Base-by-base conservation (phyloP, 2,797 vertebrate genomes). In the Phoxinus dragarum region DNA sequence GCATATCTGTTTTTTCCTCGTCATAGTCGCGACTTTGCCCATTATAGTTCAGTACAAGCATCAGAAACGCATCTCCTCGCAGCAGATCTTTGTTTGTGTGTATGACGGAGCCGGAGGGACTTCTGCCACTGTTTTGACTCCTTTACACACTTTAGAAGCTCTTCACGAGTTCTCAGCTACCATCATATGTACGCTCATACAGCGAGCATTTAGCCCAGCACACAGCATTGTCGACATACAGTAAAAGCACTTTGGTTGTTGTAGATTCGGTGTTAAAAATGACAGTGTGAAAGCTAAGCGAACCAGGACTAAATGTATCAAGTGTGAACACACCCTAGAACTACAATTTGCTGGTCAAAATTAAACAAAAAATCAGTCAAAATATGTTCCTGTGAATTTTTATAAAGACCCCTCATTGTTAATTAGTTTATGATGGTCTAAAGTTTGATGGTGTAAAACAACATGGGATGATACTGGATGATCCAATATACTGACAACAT, bases 401-500 rank as follows among this genome's bases (percentile, higher is more conserved):
- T 12, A 27, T 27, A 61, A 27, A 61, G 64, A 34, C 27, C 61
- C 61, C 59, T 64, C 1, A 31, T 64, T 66, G 6, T 34, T 16
- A 7, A 27, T 5, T 61, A 27, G n/a, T 64, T 64, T 31, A 64
- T 31, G 12, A 66, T 17, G 6, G 31, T 66, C 64, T 66, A 34
- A 8, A 59, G 52, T 59, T 77, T 40, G 36, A 59, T n/a, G 27
- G 61, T 76, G 36, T 44, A 61, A 56, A 64, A 6, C 56, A 31
- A 66, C 6, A 34, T 66, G 6, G 64, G 14, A 66, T 17, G 31
- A 66, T 34, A 17, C 6, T n/a, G n/a, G n/a, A n/a, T n/a, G n/a
- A n/a, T n/a, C n/a, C 14, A 34, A 66, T 71, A 36, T 67, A 76
- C n/a, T 54, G 38, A 5, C n/a, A 71, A 19, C 54, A 76, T 78